These are phyloP conservation scores for Drosophila bocqueti DNA, from an alignment of 1,140 invertebrate genomes.

Conservation along the genomic window DNA sequence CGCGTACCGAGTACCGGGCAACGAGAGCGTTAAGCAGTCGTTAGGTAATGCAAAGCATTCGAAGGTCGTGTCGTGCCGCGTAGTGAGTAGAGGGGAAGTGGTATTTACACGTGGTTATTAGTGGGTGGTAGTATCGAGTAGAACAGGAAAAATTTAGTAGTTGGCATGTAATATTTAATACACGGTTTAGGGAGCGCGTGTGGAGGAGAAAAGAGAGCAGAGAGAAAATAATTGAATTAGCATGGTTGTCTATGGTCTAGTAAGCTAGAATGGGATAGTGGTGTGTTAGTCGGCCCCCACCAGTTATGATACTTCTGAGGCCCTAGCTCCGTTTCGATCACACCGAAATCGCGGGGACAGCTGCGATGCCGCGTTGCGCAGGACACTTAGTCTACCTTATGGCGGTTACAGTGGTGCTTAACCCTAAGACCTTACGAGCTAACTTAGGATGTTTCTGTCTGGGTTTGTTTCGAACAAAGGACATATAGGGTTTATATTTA, in stretches of 20 bases:
- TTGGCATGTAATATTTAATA: slow-evolving; percentile 56
- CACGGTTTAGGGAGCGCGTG: slow-evolving; percentile 71
- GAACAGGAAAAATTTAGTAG: slow-evolving; percentile 67
- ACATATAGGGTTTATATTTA: slow-evolving; percentile 80
- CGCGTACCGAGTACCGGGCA: slow-evolving; percentile 27
- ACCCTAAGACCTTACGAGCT: slow-evolving; percentile 22
- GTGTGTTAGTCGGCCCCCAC: slow-evolving; percentile 49
- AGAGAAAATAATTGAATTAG: slow-evolving; percentile 85
- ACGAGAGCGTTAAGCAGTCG: slow-evolving; percentile 57
- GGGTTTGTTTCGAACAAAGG: slow-evolving; percentile 73
- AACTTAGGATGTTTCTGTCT: slow-evolving; percentile 51
- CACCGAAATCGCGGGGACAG: slow-evolving; percentile 46
- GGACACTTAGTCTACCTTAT: slow-evolving; percentile 16
- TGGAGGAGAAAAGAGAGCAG: slow-evolving; percentile 84
- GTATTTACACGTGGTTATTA: slow-evolving; percentile 45
- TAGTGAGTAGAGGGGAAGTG: slow-evolving; percentile 27
- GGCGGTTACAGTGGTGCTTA: slow-evolving; percentile 11
- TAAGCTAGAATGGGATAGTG: slow-evolving; percentile 45
- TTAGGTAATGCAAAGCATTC: slow-evolving; percentile 73
- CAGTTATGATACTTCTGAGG: background rate
- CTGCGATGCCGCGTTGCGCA: background rate
- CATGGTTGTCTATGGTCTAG: slow-evolving; percentile 70
- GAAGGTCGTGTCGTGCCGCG: slow-evolving; percentile 57
- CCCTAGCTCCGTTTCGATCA: slow-evolving; percentile 53
- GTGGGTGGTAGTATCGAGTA: slow-evolving; percentile 66